These are phyloP conservation scores for Digitonthophagus gazella DNA, from an alignment of 2,888 invertebrate species.

Conservation along the genomic window DNA sequence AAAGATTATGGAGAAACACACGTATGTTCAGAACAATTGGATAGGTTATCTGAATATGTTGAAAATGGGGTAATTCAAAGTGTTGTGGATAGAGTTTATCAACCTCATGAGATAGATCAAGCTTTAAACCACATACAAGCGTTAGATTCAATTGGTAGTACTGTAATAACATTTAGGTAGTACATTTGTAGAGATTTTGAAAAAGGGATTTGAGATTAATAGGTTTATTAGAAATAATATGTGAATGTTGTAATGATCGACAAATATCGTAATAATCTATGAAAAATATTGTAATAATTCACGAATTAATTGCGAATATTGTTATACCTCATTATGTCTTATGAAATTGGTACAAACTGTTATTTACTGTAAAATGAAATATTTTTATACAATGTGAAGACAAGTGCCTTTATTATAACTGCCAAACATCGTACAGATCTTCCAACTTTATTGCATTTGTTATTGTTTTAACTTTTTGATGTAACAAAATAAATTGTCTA, in stretches of 20 bases:
- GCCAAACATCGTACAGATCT: conserved; percentile 16
- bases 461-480: neutral
- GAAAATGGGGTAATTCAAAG: conserved; percentile 58
- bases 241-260: neutral
- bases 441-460: neutral
- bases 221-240: conserved; percentile 1
- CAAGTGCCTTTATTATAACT: conserved; percentile 18
- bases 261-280: conserved; percentile 4
- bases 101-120: conserved; percentile 47
- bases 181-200: conserved; percentile 17
- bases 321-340: neutral
- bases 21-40: conserved; percentile 45
- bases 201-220: neutral
- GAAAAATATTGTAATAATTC: neutral
- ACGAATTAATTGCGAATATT: neutral
- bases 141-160: conserved; percentile 47
- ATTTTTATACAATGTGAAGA: conserved; percentile 1
- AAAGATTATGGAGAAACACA: conserved; percentile 47
- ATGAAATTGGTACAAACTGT: neutral
- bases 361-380: neutral
- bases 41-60: conserved; percentile 50
- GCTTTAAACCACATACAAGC: conserved; percentile 47
- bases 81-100: conserved; percentile 57
- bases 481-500: neutral
- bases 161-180: conserved; percentile 48